Conservation (phyloP, 2,888 invertebrate species). For the Myopa tessellatipennis region DNA sequence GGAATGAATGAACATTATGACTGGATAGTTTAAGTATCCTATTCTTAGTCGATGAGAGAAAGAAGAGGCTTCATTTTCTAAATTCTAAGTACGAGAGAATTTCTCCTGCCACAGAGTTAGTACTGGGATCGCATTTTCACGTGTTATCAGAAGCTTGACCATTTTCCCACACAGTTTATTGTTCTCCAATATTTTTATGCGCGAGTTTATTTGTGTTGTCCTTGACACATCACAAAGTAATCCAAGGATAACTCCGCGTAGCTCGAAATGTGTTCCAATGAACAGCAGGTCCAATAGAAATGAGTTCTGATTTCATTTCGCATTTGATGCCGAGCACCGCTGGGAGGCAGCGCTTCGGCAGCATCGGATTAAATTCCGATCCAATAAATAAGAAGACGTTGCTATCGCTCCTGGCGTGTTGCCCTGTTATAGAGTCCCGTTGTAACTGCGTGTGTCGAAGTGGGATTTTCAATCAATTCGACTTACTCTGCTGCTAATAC, state of each 20-base stretch:
- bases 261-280: constrained; percentile 27
- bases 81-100: constrained; percentile 10
- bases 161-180: no score
- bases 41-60: no score
- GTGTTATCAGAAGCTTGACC: no score
- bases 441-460: not conserved
- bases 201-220: constrained; percentile 27
- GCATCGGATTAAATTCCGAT: constrained; percentile 26
- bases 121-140: not conserved
- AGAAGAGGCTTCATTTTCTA: no score
- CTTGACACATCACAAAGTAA: constrained; percentile 6
- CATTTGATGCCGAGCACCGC: not conserved
- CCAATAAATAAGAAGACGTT: not conserved
- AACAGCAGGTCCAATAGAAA: not conserved
- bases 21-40: constrained; percentile 21
- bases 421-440: not conserved
- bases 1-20: constrained; percentile 35
- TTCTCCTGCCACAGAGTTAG: constrained; percentile 18
- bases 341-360: no score
- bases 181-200: not conserved
- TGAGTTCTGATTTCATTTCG: constrained; percentile 24
- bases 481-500: not conserved
- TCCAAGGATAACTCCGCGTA: not conserved
- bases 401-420: not conserved
- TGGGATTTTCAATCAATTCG: constrained; percentile 26